Conservation (phyloP, 2,113 vertebrate genomes). For the Drymodes brunneopygia region DNA sequence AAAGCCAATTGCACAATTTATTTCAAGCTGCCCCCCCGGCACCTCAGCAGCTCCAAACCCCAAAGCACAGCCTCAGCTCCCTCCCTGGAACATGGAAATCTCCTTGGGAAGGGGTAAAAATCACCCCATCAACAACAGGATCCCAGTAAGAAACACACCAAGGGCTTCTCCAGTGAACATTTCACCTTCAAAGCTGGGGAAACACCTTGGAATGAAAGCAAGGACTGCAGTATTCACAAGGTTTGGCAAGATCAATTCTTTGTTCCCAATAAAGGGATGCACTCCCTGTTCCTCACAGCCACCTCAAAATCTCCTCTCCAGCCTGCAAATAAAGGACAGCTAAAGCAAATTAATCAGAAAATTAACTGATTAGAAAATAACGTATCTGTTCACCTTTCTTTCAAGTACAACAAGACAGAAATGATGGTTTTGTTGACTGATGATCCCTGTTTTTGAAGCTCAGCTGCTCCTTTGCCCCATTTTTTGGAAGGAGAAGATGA, state of each 20-base stretch:
- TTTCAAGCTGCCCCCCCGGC: not conserved
- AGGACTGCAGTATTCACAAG: accelerated
- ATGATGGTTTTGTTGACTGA: not conserved
- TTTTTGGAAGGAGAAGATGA: not conserved
- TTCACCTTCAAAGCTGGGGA: accelerated
- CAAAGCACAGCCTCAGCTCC: not conserved
- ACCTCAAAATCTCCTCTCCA: too few species aligned
- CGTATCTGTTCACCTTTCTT: accelerated
- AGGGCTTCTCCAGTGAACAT: accelerated
- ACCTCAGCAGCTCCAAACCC: not conserved
- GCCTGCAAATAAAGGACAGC: not conserved
- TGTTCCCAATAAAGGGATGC: not conserved
- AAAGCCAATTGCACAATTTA: not conserved
- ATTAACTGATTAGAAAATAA: not conserved
- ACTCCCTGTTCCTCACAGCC: accelerated
- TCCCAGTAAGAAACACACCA: not conserved
- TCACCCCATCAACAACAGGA: accelerated
- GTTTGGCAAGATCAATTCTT: too few species aligned
- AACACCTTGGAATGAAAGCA: not conserved
- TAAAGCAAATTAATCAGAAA: not conserved
- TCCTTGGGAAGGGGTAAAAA: not conserved
- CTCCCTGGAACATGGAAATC: not conserved
- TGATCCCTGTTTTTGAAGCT: not conserved
- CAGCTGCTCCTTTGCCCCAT: not conserved
- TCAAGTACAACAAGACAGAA: not conserved